Base-by-base conservation (phyloP, 2,888 invertebrate species). In the Sphecodes monilicornis region DNA sequence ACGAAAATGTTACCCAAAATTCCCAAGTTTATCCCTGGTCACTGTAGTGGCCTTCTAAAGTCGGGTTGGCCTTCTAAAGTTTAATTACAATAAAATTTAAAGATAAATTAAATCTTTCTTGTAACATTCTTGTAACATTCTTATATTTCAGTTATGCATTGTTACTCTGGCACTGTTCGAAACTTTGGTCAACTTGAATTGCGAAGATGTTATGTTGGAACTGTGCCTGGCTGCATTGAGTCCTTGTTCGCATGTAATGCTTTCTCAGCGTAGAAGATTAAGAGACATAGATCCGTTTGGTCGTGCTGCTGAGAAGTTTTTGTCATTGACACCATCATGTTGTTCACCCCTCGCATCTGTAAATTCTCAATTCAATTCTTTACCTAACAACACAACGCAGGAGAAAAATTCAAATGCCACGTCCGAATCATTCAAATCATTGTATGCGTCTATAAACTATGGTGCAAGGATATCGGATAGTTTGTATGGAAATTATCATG, bases 131-230 rank as follows among this genome's bases (percentile, higher is more conserved):
- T 11, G 8, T 74, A 50, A 41, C 5, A n/a, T 73, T 75, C 84
- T 80, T 69, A 0, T 78, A 26, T 86, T 93, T 82, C 95, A 97
- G 97, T 95, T 98, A 26, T 98, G 98, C 87, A 96, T 99, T 91
- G 98, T 99, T 16, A 98, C 99, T 0, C 95, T 99, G 91, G 97
- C 98, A 0, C 95, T 99, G 18, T 98, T 99, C 95, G 98, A 98
- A 94, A 98, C 98, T 0, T 95, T 99, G 84, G 96, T 99, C 76
- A 97, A 98, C 91, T 95, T 99, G 85, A 98, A 99, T 95, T 99
- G 98, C 95, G 99, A 99, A 95, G 99, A 99, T 94, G 97, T 99
- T 70, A 98, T 99, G 98, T 95, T 98, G 91, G 98, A 99, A 93
- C 95, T 99, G 73, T 96, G 98, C 71, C 97, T 98, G 93, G 98